Evolutionary conservation across 2,113 vertebrate genomes (phyloP), one percentile per base, ranked within the genome.

Genomic region (Callipepla californica): DNA sequence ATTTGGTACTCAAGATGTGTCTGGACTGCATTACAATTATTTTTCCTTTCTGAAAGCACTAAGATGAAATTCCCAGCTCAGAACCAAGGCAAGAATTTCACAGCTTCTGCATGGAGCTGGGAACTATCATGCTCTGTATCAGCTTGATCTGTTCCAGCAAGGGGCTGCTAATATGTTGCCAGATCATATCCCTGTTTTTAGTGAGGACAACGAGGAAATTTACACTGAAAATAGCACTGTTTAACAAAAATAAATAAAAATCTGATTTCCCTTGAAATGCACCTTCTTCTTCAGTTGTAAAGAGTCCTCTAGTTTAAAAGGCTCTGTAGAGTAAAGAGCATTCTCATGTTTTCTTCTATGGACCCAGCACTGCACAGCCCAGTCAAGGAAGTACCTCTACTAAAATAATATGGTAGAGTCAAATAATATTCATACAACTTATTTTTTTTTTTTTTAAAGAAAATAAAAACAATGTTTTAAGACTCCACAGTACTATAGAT

Each of bases 121-220:
- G 63, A 66, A 42, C 48, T 59, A 30, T 21, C 32, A 34, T 15
- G 30, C 26, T 57, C 11, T 18, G 20, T 26, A 72, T 78, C 5
- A 4, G 1, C 0, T 2, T 11, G 36, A 11, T 26, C 68, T 1
- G 0, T 15, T 15, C 3, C 34, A 19, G 11, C 28, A 32, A 3
- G 5, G 5, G 8, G 50, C 48, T 77, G 45, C 3, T 51, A 6
- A 13, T 4, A 4, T 0, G 5, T 4, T 22, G 38, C 18, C 55
- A 47, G 47, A 20, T 8, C 7, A 11, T 1, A 0, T 8, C 34
- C 22, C 42, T 59, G 25, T 12, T 76, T 83, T 38, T 59, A 61
- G 68, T 5, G 28, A 30, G 36, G 92, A 0, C 7, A 26, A 7
- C 19, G 23, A 38, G 25, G 4, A 53, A 28, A 63, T 59, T 30